Evolutionary conservation across 2,888 invertebrate genomes (phyloP).

Genomic region (Lymantria monacha): DNA sequence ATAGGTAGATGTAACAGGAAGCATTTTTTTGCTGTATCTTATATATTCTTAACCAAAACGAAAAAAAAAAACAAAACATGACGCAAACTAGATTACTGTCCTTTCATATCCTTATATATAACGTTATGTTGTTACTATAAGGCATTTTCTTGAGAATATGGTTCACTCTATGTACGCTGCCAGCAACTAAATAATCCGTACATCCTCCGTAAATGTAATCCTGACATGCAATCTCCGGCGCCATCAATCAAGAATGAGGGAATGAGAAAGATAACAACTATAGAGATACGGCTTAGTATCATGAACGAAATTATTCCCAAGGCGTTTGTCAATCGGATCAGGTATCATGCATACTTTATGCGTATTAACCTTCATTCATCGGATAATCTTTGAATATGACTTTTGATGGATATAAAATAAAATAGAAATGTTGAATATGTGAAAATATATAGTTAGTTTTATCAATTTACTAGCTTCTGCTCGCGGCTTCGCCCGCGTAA

Average conservation of each 20-base stretch:
- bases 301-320: slow-evolving; percentile 40
- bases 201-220: slow-evolving; percentile 76
- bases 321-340: slow-evolving; percentile 40
- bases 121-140: not conserved
- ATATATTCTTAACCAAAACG: not conserved
- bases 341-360: not conserved
- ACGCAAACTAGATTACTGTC: not conserved
- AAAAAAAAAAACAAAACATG: not conserved
- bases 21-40: not conserved
- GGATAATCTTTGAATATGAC: too few species aligned
- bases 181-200: slow-evolving; percentile 73
- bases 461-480: too few species aligned
- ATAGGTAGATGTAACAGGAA: too few species aligned
- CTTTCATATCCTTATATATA: not conserved
- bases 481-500: too few species aligned
- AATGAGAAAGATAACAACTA: not conserved
- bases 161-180: slow-evolving; percentile 57
- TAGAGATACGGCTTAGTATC: not conserved
- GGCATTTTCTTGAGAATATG: slow-evolving; percentile 50
- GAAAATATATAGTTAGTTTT: too few species aligned
- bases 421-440: too few species aligned
- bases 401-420: too few species aligned
- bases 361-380: too few species aligned
- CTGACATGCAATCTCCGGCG: slow-evolving; percentile 78
- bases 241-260: slow-evolving; percentile 63